phyloP scores from a whole-genome alignment of 2,113 vertebrate species.

The Dipodomys stephensi region DNA sequence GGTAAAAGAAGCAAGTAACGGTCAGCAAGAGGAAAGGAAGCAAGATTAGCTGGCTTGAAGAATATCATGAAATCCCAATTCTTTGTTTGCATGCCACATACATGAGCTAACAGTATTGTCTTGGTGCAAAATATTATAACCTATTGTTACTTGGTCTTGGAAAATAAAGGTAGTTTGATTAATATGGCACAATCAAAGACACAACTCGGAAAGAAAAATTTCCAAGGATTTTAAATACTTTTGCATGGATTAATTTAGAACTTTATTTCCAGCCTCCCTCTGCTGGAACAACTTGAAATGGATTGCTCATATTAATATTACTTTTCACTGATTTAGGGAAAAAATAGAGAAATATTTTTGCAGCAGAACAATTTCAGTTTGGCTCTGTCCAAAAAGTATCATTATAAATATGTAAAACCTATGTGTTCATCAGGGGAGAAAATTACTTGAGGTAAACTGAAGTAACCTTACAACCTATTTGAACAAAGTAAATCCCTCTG shows the following conservation, averaged over 20 bases:
- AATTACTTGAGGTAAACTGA: neutral
- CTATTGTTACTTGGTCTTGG: neutral
- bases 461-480: neutral
- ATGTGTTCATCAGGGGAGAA: neutral
- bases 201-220: fast-evolving
- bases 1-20: neutral
- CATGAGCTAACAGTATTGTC: neutral
- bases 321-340: neutral
- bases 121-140: neutral
- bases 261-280: neutral
- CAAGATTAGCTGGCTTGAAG: neutral
- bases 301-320: neutral
- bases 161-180: neutral
- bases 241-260: neutral
- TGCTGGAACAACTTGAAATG: neutral
- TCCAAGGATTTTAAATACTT: neutral
- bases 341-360: neutral
- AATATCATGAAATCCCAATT: neutral
- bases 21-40: neutral
- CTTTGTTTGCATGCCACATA: neutral
- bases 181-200: neutral
- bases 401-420: neutral
- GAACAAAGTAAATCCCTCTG: neutral
- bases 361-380: neutral
- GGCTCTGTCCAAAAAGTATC: neutral